Conservation (phyloP, 2,888 invertebrate species). For the Leptura quadrifasciata region DNA sequence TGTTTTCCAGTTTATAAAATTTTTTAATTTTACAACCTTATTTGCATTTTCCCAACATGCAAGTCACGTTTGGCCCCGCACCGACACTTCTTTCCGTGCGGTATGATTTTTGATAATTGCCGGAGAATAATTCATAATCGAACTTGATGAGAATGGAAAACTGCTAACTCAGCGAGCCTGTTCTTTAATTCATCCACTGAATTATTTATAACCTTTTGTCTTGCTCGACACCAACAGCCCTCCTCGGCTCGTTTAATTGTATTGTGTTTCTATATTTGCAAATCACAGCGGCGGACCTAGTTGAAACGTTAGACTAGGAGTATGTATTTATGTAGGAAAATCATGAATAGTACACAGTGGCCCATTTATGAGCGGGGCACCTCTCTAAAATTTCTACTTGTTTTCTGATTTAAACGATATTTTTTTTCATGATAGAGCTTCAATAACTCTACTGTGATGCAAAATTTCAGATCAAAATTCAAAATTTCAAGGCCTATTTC, state of each 20-base stretch:
- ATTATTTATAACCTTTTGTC: neutral
- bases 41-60: conserved; percentile 1
- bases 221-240: conserved; percentile 1
- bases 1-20: neutral
- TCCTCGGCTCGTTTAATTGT: neutral
- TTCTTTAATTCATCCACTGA: neutral
- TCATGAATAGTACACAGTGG: too few relatives aligned
- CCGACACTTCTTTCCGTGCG: neutral
- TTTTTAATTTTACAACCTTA: neutral
- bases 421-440: too few relatives aligned
- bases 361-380: too few relatives aligned
- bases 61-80: neutral
- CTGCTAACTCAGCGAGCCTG: neutral
- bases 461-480: too few relatives aligned
- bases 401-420: too few relatives aligned
- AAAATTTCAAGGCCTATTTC: too few relatives aligned
- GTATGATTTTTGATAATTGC: neutral
- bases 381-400: too few relatives aligned
- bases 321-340: neutral
- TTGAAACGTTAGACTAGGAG: neutral
- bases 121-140: neutral
- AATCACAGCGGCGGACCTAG: neutral
- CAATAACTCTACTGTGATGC: too few relatives aligned
- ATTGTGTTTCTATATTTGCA: neutral
- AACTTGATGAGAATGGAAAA: neutral